These are phyloP conservation scores for Thalassarche chlororhynchos DNA, from an alignment of 2,113 vertebrate genomes.

Conservation along the genomic window DNA sequence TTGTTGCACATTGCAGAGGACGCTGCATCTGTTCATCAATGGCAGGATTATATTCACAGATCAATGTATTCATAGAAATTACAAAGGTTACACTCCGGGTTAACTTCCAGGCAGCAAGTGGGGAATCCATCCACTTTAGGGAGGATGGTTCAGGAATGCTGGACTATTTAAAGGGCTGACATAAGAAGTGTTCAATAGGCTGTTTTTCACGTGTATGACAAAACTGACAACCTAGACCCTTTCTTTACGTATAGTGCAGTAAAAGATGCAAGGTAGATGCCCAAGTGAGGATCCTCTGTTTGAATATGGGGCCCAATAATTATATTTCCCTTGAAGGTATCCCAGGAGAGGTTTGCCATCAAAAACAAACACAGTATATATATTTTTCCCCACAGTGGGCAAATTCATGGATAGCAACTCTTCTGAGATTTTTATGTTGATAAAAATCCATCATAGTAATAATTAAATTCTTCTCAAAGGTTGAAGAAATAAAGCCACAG, in stretches of 20 bases:
- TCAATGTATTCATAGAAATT: background rate
- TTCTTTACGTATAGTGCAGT: background rate
- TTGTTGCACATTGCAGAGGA: background rate
- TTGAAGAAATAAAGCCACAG: background rate
- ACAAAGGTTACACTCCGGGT: background rate
- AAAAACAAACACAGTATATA: constrained; percentile 1
- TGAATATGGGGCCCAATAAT: background rate
- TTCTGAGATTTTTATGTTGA: background rate
- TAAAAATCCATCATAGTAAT: background rate
- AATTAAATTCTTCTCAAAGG: background rate
- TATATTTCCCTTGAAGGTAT: constrained; percentile 16
- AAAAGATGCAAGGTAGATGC: background rate
- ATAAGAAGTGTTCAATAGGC: background rate
- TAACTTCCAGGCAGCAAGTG: background rate
- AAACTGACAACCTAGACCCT: background rate
- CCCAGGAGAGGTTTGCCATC: background rate
- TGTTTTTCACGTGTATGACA: background rate
- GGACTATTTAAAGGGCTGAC: background rate
- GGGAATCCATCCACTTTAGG: background rate
- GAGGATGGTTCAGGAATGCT: background rate
- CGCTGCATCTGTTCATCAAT: background rate
- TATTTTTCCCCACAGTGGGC: background rate
- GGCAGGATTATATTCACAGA: background rate
- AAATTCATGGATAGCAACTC: constrained; percentile 1
- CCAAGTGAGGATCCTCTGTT: background rate